Evolutionary conservation across 2,888 invertebrate genomes (phyloP).

Genomic region (Acanthoscelides obtectus): DNA sequence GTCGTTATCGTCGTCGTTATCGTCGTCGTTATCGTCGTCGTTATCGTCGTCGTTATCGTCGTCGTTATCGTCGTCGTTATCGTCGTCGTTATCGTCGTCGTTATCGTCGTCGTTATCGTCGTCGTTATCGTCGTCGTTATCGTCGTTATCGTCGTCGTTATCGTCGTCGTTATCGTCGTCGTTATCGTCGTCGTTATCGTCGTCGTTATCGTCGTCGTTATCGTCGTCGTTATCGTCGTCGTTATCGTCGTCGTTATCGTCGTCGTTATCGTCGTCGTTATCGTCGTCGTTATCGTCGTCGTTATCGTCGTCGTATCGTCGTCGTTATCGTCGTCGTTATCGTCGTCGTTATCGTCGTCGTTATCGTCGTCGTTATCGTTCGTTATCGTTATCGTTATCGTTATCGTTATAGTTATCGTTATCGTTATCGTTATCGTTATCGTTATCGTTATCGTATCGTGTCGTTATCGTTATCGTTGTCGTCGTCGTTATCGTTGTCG

Average conservation of each 20-base stretch:
- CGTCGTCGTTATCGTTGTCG: slow-evolving; percentile 1
- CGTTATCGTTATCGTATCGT: neutral
- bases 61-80: slow-evolving; percentile 1
- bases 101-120: slow-evolving; percentile 1
- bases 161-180: slow-evolving; percentile 1
- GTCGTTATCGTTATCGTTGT: slow-evolving; percentile 1
- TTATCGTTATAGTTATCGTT: no score
- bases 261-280: slow-evolving; percentile 1
- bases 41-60: slow-evolving; percentile 1
- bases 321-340: slow-evolving; percentile 1
- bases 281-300: slow-evolving; percentile 1
- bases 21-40: slow-evolving; percentile 1
- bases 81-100: slow-evolving; percentile 1
- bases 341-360: slow-evolving; percentile 1
- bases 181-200: slow-evolving; percentile 1
- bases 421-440: slow-evolving; percentile 1
- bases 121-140: slow-evolving; percentile 1
- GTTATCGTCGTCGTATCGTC: slow-evolving; percentile 1
- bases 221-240: slow-evolving; percentile 1
- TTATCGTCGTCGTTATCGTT: slow-evolving; percentile 1
- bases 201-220: slow-evolving; percentile 1
- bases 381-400: no score
- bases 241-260: slow-evolving; percentile 1
- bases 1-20: slow-evolving; percentile 1
- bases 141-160: slow-evolving; percentile 1